phyloP scores from a whole-genome alignment of 2,888 invertebrate genomes.

The Palloptera scutellata region DNA sequence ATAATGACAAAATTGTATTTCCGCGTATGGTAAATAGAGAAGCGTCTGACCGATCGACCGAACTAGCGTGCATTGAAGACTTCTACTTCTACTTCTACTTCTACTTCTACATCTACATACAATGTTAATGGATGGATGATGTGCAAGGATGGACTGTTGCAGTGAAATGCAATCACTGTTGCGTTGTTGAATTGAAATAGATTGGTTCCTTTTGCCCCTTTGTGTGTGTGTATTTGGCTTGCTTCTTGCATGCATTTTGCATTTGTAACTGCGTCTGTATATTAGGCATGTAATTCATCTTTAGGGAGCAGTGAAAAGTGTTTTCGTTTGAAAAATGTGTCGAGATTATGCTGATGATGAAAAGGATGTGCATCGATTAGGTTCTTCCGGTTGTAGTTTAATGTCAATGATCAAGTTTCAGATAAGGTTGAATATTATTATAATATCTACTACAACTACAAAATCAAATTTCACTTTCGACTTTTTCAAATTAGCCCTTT shows the following conservation, averaged over 20 bases:
- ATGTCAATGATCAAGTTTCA: too few species aligned
- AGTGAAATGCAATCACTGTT: conserved; percentile 11
- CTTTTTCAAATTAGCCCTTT: too few species aligned
- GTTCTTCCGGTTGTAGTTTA: neutral
- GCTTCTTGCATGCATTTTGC: too few species aligned
- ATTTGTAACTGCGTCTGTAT: neutral
- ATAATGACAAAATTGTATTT: conserved; percentile 62
- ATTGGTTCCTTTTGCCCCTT: too few species aligned
- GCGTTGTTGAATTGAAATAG: too few species aligned
- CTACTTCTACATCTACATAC: neutral
- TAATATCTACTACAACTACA: too few species aligned
- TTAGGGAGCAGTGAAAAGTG: neutral
- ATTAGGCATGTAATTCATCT: neutral
- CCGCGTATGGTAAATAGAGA: conserved; percentile 50
- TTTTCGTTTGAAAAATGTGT: neutral
- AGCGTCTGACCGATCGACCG: too few species aligned
- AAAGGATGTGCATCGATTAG: conserved; percentile 24
- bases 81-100: neutral
- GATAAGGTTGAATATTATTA: too few species aligned
- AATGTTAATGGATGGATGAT: neutral
- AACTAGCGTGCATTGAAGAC: too few species aligned
- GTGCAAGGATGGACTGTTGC: neutral
- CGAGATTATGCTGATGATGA: conserved; percentile 18
- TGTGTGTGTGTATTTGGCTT: too few species aligned
- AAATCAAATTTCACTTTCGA: too few species aligned